phyloP scores from a whole-genome alignment of 1,140 invertebrate species.

The Goniozus legneri region DNA sequence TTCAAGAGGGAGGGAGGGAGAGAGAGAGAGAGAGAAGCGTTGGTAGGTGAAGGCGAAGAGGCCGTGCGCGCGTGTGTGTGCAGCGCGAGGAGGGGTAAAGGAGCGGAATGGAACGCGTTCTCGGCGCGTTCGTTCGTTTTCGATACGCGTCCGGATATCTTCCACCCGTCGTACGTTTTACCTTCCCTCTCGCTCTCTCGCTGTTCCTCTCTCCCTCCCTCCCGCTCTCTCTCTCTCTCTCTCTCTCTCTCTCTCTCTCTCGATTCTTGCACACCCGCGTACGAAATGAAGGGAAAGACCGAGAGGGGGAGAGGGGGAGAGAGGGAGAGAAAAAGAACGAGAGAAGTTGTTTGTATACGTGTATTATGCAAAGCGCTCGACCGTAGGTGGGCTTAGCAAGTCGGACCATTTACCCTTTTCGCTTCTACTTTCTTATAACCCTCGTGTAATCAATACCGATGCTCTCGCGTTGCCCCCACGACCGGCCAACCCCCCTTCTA shows the following conservation, averaged over 20 bases:
- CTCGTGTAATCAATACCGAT: slow-evolving; percentile 49
- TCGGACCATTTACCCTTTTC: slow-evolving; percentile 21
- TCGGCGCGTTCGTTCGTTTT: slow-evolving; percentile 30
- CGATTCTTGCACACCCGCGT: too few relatives aligned
- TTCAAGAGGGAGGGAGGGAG: slow-evolving; percentile 28
- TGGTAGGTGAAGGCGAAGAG: too few relatives aligned
- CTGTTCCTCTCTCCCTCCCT: background rate
- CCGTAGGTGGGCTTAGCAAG: slow-evolving; percentile 47
- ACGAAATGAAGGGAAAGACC: slow-evolving; percentile 15
- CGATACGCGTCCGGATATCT: slow-evolving; percentile 24
- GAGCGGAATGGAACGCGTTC: slow-evolving; percentile 38
- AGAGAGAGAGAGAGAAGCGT: too few relatives aligned
- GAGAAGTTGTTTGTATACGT: slow-evolving; percentile 35
- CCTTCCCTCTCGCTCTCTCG: background rate
- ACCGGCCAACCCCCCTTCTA: background rate
- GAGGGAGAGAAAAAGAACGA: too few relatives aligned
- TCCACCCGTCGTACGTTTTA: slow-evolving; percentile 6
- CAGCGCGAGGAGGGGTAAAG: too few relatives aligned
- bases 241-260: background rate
- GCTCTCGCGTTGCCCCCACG: slow-evolving; percentile 28
- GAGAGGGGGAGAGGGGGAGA: too few relatives aligned
- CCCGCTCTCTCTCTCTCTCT: background rate
- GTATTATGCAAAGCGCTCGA: slow-evolving; percentile 46
- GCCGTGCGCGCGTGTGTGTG: too few relatives aligned
- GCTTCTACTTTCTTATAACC: too few relatives aligned